Base-by-base conservation (phyloP, 1,140 invertebrate genomes). In the Bombus difficillimus region DNA sequence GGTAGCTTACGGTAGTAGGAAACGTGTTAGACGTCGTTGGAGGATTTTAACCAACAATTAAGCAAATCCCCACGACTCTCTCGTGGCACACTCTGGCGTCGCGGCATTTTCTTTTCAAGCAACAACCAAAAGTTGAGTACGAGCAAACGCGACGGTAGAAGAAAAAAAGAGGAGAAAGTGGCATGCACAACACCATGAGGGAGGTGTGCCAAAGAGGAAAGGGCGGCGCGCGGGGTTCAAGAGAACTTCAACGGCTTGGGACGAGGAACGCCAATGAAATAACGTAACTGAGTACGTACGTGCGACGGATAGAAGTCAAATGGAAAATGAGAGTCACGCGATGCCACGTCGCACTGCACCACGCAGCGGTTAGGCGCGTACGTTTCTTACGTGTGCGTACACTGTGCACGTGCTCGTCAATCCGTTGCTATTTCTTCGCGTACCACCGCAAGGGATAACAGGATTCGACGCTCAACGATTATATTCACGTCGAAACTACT, bases 241-340 rank as follows among this genome's bases (percentile, higher is more conserved):
- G 59, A 75, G 39, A 59, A 15, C 53, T 75, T 32, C 25, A 53
- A n/a, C 32, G 32, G 57, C 25, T n/a, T 66, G 5, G 41, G 22
- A 57, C 71, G 62, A 59, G 53, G 53, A 41, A 47, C 39, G 71
- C 66, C 71, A 43, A 85, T 83, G 83, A 85, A 85, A 88, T 89
- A 88, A 81, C 77, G 76, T 81, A 84, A 84, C 47, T 3, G 66
- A 57, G 77, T 80, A 89, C 68, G 75, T 77, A 64, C 68, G 74
- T 73, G 79, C 68, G 85, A 77, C 37, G 81, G 81, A 72, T 78
- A 81, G 75, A 69, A 91, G 81, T 87, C 86, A 66, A 74, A 88
- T 86, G 85, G 88, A 85, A 90, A 91, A 91, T 91, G 85, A 86
- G 76, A 89, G 86, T 92, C 91, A 92, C 91, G 91, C 91, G 85